Conservation (phyloP, 1,140 invertebrate genomes). For the Mercenaria mercenaria region DNA sequence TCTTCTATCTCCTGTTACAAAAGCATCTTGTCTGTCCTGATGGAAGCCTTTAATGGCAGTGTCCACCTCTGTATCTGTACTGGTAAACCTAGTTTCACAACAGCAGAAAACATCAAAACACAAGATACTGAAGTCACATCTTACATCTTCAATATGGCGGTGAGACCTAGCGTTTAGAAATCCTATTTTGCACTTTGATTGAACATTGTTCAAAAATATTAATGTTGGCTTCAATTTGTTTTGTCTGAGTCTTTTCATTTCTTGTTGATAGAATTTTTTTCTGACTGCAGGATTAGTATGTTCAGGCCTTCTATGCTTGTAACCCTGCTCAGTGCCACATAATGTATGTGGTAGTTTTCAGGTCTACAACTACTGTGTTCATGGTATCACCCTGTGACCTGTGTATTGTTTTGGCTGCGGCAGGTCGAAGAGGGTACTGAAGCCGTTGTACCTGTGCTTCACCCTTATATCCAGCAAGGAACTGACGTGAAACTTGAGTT, state of each 20-base stretch:
- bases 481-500: not conserved
- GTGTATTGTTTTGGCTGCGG: slow-evolving; percentile 33
- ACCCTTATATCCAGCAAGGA: slow-evolving; percentile 41
- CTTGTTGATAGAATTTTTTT: slow-evolving; percentile 36
- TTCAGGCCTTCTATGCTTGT: slow-evolving; percentile 28
- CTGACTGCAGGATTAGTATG: slow-evolving; percentile 23
- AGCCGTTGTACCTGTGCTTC: slow-evolving; percentile 22
- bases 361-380: slow-evolving; percentile 24
- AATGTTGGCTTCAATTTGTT: not conserved
- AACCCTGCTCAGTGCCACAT: slow-evolving; percentile 48
- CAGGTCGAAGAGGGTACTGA: slow-evolving; percentile 36
- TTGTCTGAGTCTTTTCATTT: slow-evolving; percentile 34
- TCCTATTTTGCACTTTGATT: not conserved
- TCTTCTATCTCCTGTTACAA: not conserved
- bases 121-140: not conserved
- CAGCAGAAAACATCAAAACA: not conserved
- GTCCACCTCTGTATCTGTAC: not conserved
- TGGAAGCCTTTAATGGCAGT: not conserved
- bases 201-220: not conserved
- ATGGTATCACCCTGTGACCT: slow-evolving; percentile 17
- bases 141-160: no score
- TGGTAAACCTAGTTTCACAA: not conserved
- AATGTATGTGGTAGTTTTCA: slow-evolving; percentile 28
- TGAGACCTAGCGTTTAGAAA: slow-evolving; percentile 40
- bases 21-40: not conserved